phyloP scores from a whole-genome alignment of 1,140 invertebrate species.

The Zaprionus ornatus region DNA sequence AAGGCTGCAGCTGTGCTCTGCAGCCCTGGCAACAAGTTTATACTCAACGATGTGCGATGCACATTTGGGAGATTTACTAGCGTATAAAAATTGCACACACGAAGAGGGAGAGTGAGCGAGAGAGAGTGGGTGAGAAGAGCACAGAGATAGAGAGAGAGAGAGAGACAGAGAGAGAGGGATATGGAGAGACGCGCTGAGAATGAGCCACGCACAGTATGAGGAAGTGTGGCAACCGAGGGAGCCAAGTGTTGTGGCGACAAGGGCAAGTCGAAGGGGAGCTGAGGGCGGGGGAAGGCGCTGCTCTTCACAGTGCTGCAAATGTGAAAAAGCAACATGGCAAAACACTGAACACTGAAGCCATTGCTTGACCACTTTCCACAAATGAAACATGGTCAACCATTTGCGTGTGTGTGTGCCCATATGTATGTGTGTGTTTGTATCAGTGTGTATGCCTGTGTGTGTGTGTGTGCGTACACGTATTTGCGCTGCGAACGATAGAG shows the following conservation, averaged over 20 bases:
- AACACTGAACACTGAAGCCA: slow-evolving; percentile 44
- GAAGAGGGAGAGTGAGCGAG: background rate
- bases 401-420: background rate
- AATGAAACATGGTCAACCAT: slow-evolving; percentile 46
- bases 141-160: background rate
- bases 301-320: slow-evolving; percentile 21
- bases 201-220: background rate
- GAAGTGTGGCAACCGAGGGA: slow-evolving; percentile 4
- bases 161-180: background rate
- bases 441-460: slow-evolving; percentile 1
- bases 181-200: background rate
- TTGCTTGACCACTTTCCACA: slow-evolving; percentile 60
- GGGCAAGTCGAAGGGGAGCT: background rate
- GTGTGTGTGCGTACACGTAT: slow-evolving; percentile 17
- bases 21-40: slow-evolving; percentile 27
- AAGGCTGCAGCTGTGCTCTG: background rate
- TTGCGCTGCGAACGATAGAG: slow-evolving; percentile 17
- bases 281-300: background rate
- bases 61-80: slow-evolving; percentile 68
- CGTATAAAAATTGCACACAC: slow-evolving; percentile 60
- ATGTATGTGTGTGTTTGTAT: background rate
- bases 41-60: slow-evolving; percentile 45
- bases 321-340: slow-evolving; percentile 44
- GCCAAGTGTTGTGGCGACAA: background rate
- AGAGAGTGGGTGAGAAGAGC: background rate